Evolutionary conservation across 2,113 vertebrate species (phyloP).

Genomic region (Rhegmatorhina hoffmannsi): DNA sequence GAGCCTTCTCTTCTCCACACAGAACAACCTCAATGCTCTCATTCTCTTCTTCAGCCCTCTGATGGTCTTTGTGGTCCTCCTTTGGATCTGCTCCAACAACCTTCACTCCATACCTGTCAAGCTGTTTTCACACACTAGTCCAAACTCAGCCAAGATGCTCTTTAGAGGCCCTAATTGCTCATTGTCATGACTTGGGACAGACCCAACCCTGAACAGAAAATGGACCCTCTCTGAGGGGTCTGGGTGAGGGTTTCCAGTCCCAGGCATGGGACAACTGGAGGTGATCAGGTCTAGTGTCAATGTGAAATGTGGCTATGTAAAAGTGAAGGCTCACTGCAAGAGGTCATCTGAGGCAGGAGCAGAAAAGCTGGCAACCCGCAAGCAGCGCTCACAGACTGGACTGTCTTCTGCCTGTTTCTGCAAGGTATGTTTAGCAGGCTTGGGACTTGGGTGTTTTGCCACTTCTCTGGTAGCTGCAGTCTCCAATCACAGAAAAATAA

Average conservation of each 20-base stretch:
- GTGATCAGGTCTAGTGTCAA: not conserved
- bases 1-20: not conserved
- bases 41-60: not conserved
- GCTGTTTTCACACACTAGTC: not conserved
- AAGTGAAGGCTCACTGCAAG: not conserved
- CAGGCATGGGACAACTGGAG: not conserved
- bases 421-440: not conserved
- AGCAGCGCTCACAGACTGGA: not conserved
- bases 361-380: not conserved
- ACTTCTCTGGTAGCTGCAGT: not conserved
- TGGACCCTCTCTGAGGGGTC: not conserved
- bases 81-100: not conserved
- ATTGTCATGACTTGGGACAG: not conserved
- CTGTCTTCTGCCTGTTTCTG: not conserved
- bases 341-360: not conserved
- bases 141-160: not conserved
- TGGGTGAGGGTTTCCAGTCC: not conserved
- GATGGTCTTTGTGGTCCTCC: not conserved
- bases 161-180: not conserved
- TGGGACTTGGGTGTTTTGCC: not conserved
- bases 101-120: not conserved
- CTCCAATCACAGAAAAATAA: not conserved
- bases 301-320: accelerated
- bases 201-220: not conserved
- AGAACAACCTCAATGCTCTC: not conserved